phyloP scores from a whole-genome alignment of 2,797 vertebrate genomes.

The Spinus olivaceus region DNA sequence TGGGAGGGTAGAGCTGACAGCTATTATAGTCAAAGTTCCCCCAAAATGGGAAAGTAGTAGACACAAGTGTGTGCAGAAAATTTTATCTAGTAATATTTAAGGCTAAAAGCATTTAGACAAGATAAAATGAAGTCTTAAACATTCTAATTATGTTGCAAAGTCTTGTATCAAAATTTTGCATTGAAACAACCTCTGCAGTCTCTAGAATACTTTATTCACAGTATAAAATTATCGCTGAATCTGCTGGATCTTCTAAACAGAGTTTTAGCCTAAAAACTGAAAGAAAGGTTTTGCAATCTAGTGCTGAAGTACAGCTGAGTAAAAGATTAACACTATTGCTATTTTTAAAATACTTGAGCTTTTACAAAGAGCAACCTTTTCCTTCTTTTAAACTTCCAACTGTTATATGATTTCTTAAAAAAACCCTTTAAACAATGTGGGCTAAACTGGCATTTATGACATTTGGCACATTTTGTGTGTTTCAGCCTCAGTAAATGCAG shows the following conservation, averaged over 20 bases:
- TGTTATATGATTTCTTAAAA: background rate
- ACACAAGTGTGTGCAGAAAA: background rate
- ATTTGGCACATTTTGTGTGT: background rate
- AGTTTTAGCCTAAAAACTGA: background rate
- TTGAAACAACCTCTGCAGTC: background rate
- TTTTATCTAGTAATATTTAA: background rate
- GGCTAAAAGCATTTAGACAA: background rate
- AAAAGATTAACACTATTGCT: background rate
- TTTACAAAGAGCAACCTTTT: background rate
- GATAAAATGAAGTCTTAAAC: background rate
- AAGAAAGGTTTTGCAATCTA: background rate
- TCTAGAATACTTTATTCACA: background rate
- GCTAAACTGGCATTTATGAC: background rate
- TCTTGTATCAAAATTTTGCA: background rate
- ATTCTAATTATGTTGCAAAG: background rate
- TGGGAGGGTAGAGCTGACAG: background rate
- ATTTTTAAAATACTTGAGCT: background rate
- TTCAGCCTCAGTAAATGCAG: background rate
- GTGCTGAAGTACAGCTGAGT: background rate
- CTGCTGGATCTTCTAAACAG: background rate
- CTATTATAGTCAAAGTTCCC: background rate
- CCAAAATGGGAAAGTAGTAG: background rate
- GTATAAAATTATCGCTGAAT: background rate
- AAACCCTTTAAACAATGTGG: fast-evolving
- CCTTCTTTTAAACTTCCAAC: background rate